Base-by-base conservation (phyloP, 1,140 invertebrate genomes). In the Tetragnatha versicolor region DNA sequence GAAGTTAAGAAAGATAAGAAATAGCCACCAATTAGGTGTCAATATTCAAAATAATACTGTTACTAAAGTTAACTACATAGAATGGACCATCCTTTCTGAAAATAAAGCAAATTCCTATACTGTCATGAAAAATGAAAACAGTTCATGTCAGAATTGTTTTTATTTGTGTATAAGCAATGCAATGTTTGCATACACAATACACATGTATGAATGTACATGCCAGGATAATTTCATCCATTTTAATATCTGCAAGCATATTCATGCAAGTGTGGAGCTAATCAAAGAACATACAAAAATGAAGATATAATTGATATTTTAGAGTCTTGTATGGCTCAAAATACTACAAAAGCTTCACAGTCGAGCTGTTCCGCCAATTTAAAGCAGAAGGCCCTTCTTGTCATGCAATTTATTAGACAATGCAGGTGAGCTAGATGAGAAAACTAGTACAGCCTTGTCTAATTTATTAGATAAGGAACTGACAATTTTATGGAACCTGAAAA, bases 231-330 rank as follows among this genome's bases (percentile, higher is more conserved):
- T 60, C 9, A 17, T 73, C 22, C 58, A 22, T 29, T 35, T 27
- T 10, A 75, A 75, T 47, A 60, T 75, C 1, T 60, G 72, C 51
- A 61, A 76, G 10, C 58, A 76, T 33, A 76, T 76, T 33, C 72
- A 63, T 25, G 72, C 72, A 35, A 47, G 63, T n/a, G n/a, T 47
- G 2, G 49, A 12, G 42, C n/a, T 63, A 39, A 42, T 17, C 22
- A 27, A 22, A n/a, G 6, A 22, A 10, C 17, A 14, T 39, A 63
- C 17, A 17, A 45, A 45, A 22, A n/a, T n/a, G n/a, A n/a, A n/a
- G n/a, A n/a, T n/a, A n/a, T n/a, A n/a, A n/a, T n/a, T n/a, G n/a
- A n/a, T n/a, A n/a, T n/a, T n/a, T n/a, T n/a, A n/a, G n/a, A n/a
- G n/a, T n/a, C n/a, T n/a, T n/a, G n/a, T n/a, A n/a, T n/a, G n/a